Base-by-base conservation (phyloP, 2,797 vertebrate species). In the Mormyrus proboscirostris region DNA sequence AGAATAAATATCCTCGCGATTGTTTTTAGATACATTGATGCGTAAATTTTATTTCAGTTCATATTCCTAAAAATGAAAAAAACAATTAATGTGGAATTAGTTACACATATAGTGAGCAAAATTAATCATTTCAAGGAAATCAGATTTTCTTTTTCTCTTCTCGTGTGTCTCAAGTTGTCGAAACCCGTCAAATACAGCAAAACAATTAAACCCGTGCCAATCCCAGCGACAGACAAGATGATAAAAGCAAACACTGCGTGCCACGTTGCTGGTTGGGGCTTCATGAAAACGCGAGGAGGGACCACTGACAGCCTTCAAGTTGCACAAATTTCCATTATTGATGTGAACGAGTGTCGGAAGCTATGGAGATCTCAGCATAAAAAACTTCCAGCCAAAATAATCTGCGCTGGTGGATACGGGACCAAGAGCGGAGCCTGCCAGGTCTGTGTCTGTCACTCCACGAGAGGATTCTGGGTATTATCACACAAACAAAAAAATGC, bases 371-470 rank as follows among this genome's bases (percentile, higher is more conserved):
- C 57, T 47, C 0, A 9, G 0, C 0, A 4, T 0, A 0, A 16
- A 0, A 0, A 0, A 0, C 91, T 94, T 41, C 93, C 93, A 10
- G 0, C 0, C 2, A 91, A 87, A 5, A 59, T 94, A 2, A 92
- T 92, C 89, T 95, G 94, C 90, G 94, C 94, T 1, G 94, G 94
- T 9, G 94, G 94, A 88, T 89, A 85, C 8, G 0, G 0, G 0
- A 90, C 89, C 10, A 0, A 49, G 0, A 93, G 90, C 8, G 94
- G 94, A 57, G 89, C 87, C 0, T 91, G 90, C 22, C 53, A 3
- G 89, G 88, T 91, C 6, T 22, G 33, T 86, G 19, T 84, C 44
- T 84, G 10, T n/a, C 2, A 9, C 3, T 84, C 41, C 41, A 51
- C 3, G 7, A n/a, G 22, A 51, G 82, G n/a, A 50, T 25, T 49